Evolutionary conservation across 1,140 invertebrate genomes (phyloP), one percentile per base, ranked within the genome.

Genomic region (Danaus plexippus): DNA sequence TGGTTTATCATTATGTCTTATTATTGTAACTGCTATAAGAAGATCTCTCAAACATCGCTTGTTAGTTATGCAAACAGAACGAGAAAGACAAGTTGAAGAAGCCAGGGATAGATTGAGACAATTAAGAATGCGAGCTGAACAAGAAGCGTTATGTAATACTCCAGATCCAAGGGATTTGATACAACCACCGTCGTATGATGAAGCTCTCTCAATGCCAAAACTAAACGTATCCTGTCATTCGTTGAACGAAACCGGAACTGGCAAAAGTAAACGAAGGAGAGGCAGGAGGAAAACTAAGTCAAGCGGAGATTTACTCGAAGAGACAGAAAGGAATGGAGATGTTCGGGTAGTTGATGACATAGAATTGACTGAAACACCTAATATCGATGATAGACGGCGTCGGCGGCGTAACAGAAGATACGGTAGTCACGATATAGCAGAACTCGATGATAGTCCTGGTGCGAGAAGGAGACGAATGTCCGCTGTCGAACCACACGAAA

Each of bases 151-250:
- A 59, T 75, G 88, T 70, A 91, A 89, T 70, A 80, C 91, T 61
- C 75, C 91, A 67, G 87, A 91, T 88, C 85, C 88, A 73, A 76
- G 91, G 55, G 92, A 93, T 81, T 77, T 92, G 11, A 87, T 91
- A 42, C 85, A 88, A 8, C 90, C 92, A 52, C 93, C 93, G 1
- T 91, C 89, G n/a, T 94, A 94, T 67, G 90, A 90, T 61, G 92
- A 94, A 80, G 93, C 92, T 9, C 84, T 94, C 51, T 87, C 90
- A 9, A 91, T 94, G 90, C 91, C 92, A 11, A 90, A 91, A 67
- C 61, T 90, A 52, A 89, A 89, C 60, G 73, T 84, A 8, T 91
- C 90, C 0, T 88, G 87, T 63, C 87, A 89, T 65, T 92, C 90
- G 11, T 80, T 92, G 63, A 73, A 88, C 54, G 90, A 89, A 66